Percentiles rank a stretch among this genome's conserved stretches.
These are phyloP conservation scores for Protosalanx chinensis DNA, from an alignment of 2,797 vertebrate species.

Conservation along the genomic window DNA sequence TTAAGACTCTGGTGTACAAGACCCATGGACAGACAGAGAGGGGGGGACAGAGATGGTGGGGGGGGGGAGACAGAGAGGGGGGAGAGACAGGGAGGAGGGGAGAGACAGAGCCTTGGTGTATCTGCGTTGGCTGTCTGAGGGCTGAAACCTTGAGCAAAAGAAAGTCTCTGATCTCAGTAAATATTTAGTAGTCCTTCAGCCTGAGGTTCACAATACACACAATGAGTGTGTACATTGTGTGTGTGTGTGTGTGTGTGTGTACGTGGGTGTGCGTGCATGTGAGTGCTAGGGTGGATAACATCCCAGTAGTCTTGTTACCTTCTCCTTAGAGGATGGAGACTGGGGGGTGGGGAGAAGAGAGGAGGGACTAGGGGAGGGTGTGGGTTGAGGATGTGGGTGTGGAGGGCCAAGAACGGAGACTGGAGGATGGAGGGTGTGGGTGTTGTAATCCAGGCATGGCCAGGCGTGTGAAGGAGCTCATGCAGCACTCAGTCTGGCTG, in stretches of 20 bases:
- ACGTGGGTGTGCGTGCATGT: neutral
- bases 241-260: neutral
- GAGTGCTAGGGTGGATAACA: neutral
- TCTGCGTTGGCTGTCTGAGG: constrained; percentile 27
- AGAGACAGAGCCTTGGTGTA: constrained; percentile 24
- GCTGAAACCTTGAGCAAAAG: constrained; percentile 40
- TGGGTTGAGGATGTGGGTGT: too few species aligned
- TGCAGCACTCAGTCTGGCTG: neutral
- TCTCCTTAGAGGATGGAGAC: constrained; percentile 11
- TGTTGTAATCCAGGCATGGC: neutral
- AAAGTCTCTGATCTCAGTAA: constrained; percentile 29
- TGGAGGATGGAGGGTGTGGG: neutral
- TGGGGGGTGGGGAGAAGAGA: too few species aligned
- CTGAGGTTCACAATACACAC: constrained; percentile 11
- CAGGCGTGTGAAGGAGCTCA: too few species aligned
- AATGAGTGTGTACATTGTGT: neutral
- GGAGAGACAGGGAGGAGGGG: neutral
- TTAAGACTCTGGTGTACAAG: constrained; percentile 20
- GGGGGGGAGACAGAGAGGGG: neutral
- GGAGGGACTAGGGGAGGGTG: neutral
- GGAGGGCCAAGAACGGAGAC: too few species aligned
- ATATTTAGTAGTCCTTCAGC: constrained; percentile 59
- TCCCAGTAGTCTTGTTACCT: constrained; percentile 35
- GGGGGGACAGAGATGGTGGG: neutral
- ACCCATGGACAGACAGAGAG: neutral